Base-by-base conservation (phyloP, 2,888 invertebrate species). In the Caenorhabditis becei region DNA sequence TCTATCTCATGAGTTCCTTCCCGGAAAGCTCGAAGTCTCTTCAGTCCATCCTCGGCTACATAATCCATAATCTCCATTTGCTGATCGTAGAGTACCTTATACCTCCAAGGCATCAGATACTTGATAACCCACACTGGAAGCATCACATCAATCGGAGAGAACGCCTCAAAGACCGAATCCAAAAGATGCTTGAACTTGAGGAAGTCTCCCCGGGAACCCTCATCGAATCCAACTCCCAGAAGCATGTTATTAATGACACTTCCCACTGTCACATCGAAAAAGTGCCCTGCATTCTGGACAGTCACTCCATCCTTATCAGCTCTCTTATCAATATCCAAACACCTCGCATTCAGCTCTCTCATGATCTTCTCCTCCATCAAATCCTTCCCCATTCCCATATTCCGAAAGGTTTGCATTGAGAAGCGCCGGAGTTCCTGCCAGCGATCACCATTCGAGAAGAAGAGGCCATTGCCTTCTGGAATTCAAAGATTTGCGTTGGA, bases 311-410 rank as follows among this genome's bases (percentile, higher is more conserved):
- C 18, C 2, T n/a, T n/a, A n/a, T n/a, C 37, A 0, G 59, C 16
- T 5, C 23, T 16, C 3, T 11, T 23, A 23, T 70, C 53, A 2
- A 70, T 11, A 8, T 49, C 51, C 3, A 51, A 18, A 47, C 70
- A 69, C 58, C 69, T 69, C 28, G 23, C 28, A 63, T 77, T 65
- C 5, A 77, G 53, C 24, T 81, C 81, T 0, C 26, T 35, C 65
- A 81, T 72, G 24, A 81, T 77, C 37, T 77, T 71, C 35, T 63
- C 69, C 49, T 81, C 81, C 81, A 81, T 81, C 47, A 72, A 23
- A 58, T 71, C n/a, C n/a, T n/a, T n/a, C n/a, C n/a, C n/a, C n/a
- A n/a, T n/a, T n/a, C n/a, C n/a, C n/a, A n/a, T n/a, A 47, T 81
- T 81, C 37, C 81, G 54, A 23, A 81, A 53, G 7, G 77, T 77